Evolutionary conservation across 2,888 invertebrate species (phyloP), one percentile per base, ranked within the genome.

Genomic region (Morpho helenor): DNA sequence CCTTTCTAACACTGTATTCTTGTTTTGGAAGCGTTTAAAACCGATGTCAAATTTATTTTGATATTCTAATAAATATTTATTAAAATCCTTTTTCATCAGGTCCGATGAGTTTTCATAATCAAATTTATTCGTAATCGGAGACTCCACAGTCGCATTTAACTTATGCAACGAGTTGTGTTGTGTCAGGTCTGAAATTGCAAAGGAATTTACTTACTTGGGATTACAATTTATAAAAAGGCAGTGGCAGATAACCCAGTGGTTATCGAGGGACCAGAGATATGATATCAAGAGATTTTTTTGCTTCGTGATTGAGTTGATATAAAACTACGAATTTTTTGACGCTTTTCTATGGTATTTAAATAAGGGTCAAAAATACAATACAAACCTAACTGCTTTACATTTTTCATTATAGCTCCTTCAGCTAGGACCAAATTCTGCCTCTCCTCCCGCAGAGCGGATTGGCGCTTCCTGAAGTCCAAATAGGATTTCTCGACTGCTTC

Each of bases 401-500:
- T 61, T n/a, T 57, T 55, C 2, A 53, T 52, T 3, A 52, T 23
- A 6, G 52, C 7, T 1, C 7, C 51, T 31, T 57, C 52, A 3
- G 40, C 49, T 7, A 47, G 10, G 3, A n/a, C 10, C 23, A 56
- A 31, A 7, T 53, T 49, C 23, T 52, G 52, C 9, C 63, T 64
- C 44, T 70, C 71, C 2, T 61, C 62, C 7, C 64, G 65, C 48
- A 67, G 42, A 40, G 69, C 64, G 0, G 69, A 63, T 59, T 79
- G 82, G 16, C 77, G 72, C 52, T 71, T 73, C 16, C 82, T 77
- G 64, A 87, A 92, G 70, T 84, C 77, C 41, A 79, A 60, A 69
- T 91, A 93, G 1, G 91, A 92, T 49, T 83, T 70, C 73, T 93
- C 92, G 0, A 93, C 91, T 1, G 91, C 91, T 54, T 91, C 91